Percentiles rank a stretch among this genome's conserved stretches.
These are phyloP conservation scores for Cyphotilapia sp. DNA, from an alignment of 2,113 vertebrate species.

Conservation along the genomic window DNA sequence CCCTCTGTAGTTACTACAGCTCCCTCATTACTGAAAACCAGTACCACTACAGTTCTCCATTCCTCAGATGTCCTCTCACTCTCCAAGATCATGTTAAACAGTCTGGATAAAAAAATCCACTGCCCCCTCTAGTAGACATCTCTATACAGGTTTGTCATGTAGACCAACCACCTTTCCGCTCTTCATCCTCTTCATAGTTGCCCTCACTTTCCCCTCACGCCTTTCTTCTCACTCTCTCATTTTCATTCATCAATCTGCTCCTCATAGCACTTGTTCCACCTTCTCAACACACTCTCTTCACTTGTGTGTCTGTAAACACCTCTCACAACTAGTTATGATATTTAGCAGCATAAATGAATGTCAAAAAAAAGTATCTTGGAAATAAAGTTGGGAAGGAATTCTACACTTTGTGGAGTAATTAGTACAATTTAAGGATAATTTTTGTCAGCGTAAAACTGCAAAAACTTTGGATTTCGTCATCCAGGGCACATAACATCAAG, in stretches of 20 bases:
- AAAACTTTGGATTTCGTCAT: fast-evolving
- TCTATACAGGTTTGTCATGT: background rate
- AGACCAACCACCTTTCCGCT: background rate
- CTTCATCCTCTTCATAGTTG: fast-evolving
- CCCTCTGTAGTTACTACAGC: background rate
- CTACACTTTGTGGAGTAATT: background rate
- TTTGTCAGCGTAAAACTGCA: background rate
- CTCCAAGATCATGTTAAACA: background rate
- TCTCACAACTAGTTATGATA: fast-evolving
- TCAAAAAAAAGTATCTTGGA: fast-evolving
- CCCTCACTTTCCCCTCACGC: background rate
- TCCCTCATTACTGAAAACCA: background rate
- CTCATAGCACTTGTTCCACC: background rate
- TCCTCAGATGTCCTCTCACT: background rate
- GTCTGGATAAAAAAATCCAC: background rate
- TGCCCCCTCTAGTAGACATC: background rate
- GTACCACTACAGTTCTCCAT: fast-evolving
- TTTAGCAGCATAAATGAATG: background rate
- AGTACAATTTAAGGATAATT: background rate
- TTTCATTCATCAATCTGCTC: background rate
- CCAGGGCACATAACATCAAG: background rate
- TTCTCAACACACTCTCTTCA: background rate
- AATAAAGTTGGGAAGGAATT: background rate
- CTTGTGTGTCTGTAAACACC: background rate
- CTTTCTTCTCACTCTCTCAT: background rate